phyloP scores from a whole-genome alignment of 1,140 invertebrate species.

The Galleria mellonella region DNA sequence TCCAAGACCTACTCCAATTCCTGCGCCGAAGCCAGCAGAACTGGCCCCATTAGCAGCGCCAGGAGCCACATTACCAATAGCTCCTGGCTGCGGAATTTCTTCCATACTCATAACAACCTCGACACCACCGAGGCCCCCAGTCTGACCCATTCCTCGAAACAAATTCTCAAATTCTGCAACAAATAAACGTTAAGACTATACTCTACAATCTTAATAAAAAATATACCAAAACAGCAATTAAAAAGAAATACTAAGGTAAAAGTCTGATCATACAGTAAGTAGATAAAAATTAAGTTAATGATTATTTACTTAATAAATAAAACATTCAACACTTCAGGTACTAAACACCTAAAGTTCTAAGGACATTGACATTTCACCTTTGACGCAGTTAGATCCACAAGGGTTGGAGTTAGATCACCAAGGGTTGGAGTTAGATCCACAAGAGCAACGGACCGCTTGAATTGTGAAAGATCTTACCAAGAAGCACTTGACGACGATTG shows the following conservation, averaged over 20 bases:
- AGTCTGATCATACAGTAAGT: too few species aligned
- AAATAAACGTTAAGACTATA: conserved; percentile 7
- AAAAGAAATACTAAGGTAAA: too few species aligned
- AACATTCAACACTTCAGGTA: background rate
- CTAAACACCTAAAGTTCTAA: background rate
- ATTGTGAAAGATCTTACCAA: conserved; percentile 19
- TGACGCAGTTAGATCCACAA: conserved; percentile 3
- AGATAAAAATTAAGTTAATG: too few species aligned
- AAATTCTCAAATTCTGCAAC: conserved; percentile 47
- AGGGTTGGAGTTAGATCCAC: conserved; percentile 1
- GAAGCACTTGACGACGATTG: conserved; percentile 17
- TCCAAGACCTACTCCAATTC: too few species aligned
- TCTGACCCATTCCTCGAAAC: conserved; percentile 32
- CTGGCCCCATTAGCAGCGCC: conserved; percentile 12
- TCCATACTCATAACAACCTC: conserved; percentile 49
- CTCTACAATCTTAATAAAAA: background rate
- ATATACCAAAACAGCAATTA: background rate
- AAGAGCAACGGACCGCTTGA: background rate
- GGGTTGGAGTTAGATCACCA: too few species aligned
- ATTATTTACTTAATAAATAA: background rate
- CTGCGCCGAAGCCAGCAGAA: too few species aligned
- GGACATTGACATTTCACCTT: background rate
- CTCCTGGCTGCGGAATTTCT: conserved; percentile 20
- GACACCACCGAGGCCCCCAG: conserved; percentile 28
- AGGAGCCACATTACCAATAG: background rate